These are phyloP conservation scores for Drosophila subsilvestris DNA, from an alignment of 2,888 invertebrate species.

Conservation along the genomic window DNA sequence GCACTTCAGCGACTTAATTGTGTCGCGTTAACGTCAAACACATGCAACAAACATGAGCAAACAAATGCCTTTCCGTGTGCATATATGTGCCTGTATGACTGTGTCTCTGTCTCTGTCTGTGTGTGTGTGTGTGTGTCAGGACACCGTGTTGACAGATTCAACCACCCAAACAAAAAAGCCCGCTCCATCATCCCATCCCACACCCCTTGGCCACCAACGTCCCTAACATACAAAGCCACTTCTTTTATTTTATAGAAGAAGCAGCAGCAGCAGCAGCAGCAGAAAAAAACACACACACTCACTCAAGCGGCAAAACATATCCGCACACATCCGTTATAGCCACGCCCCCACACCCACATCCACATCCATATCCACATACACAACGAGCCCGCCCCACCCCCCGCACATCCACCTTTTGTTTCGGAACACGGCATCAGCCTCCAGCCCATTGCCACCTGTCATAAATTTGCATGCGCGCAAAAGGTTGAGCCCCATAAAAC, in stretches of 20 bases:
- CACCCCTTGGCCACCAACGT: constrained; percentile 22
- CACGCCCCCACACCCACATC: constrained; percentile 13
- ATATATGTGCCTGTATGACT: constrained; percentile 27
- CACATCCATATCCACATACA: background rate
- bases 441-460: constrained; percentile 73
- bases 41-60: constrained; percentile 78
- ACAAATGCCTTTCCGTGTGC: constrained; percentile 58
- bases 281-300: constrained; percentile 47
- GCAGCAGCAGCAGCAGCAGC: constrained; percentile 11
- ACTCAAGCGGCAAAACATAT: constrained; percentile 79
- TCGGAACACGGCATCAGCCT: constrained; percentile 37
- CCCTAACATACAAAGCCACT: constrained; percentile 61
- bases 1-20: constrained; percentile 80
- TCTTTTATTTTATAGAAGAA: constrained; percentile 73
- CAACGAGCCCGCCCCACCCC: background rate
- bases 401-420: constrained; percentile 18
- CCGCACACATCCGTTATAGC: constrained; percentile 73
- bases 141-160: constrained; percentile 73
- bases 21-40: constrained; percentile 80
- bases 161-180: constrained; percentile 72
- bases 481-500: constrained; percentile 50
- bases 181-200: constrained; percentile 23
- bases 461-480: constrained; percentile 74
- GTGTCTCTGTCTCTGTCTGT: constrained; percentile 12
- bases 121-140: constrained; percentile 18